phyloP scores from a whole-genome alignment of 2,888 invertebrate genomes.

The Graphium colonna region DNA sequence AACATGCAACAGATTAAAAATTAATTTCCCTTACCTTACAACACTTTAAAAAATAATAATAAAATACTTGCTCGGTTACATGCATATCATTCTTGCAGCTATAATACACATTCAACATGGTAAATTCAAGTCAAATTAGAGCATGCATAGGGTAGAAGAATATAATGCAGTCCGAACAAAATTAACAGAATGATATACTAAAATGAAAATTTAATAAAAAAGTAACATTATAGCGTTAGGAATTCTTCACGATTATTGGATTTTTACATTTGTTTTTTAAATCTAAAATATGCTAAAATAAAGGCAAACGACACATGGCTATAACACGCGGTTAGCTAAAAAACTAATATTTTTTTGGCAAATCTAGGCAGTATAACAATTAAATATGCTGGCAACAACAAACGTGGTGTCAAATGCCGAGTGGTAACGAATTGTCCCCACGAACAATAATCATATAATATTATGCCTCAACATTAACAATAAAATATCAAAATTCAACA shows the following conservation, averaged over 20 bases:
- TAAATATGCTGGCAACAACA: background rate
- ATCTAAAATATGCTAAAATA: background rate
- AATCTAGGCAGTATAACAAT: conserved; percentile 17
- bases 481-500: conserved; percentile 17
- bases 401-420: background rate
- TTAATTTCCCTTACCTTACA: background rate
- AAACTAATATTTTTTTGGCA: conserved; percentile 14
- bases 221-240: too few relatives aligned
- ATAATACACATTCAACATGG: background rate
- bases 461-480: background rate
- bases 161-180: background rate
- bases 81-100: too few relatives aligned
- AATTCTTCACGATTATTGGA: too few relatives aligned
- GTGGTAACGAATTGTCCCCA: too few relatives aligned
- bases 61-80: too few relatives aligned
- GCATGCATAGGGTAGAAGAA: background rate
- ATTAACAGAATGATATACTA: too few relatives aligned
- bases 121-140: background rate
- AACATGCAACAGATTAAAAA: background rate
- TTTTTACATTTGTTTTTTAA: background rate
- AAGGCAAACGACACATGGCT: background rate
- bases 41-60: background rate
- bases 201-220: too few relatives aligned
- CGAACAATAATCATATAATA: background rate
- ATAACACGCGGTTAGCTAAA: background rate